These are phyloP conservation scores for Invenusta paracnida DNA, from an alignment of 2,888 invertebrate genomes.

Conservation along the genomic window DNA sequence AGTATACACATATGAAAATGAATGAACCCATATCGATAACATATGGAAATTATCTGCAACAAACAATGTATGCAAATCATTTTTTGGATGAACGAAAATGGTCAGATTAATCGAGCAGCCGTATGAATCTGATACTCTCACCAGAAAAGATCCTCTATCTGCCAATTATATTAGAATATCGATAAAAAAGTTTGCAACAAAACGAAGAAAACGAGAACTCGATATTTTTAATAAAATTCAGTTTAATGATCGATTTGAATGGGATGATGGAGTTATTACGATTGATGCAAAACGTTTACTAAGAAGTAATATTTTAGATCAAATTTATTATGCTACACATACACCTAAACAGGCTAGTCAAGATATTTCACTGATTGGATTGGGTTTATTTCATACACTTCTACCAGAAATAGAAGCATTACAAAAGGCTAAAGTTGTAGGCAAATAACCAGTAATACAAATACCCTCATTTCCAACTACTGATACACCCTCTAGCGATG, in stretches of 20 bases:
- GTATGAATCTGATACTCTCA: too few species aligned
- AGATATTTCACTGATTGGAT: neutral
- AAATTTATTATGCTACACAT: too few species aligned
- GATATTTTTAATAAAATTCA: neutral
- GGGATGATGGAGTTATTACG: neutral
- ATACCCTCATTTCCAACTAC: neutral
- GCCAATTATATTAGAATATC: neutral
- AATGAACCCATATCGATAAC: neutral
- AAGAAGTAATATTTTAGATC: too few species aligned
- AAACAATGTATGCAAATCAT: too few species aligned
- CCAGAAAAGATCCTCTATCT: too few species aligned
- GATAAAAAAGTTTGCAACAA: neutral
- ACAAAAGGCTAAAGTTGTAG: neutral
- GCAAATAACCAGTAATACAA: neutral
- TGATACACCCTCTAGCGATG: neutral
- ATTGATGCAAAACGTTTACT: neutral
- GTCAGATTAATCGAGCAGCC: neutral
- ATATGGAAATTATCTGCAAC: neutral
- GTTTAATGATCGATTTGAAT: neutral
- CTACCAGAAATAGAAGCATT: neutral
- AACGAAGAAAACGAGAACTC: neutral
- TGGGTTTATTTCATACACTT: neutral
- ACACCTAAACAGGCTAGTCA: neutral
- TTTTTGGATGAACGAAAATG: neutral
- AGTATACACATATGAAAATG: neutral